Percentiles rank a stretch among this genome's conserved stretches.
phyloP scores from a whole-genome alignment of 2,888 invertebrate species.

The Helobdella robusta region DNA sequence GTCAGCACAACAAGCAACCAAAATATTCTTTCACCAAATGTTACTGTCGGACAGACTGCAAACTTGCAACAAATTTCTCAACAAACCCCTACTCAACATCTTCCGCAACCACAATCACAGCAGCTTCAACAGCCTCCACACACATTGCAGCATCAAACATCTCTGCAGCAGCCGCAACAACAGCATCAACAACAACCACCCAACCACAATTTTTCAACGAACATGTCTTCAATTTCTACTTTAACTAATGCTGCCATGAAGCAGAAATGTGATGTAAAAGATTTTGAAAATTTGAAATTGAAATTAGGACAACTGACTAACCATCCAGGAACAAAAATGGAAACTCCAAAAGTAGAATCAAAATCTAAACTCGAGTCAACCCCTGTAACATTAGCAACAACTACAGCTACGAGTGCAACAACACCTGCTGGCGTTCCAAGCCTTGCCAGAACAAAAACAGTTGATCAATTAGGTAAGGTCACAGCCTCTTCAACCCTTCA shows the following conservation, averaged over 20 bases:
- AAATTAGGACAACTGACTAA: conserved; percentile 33
- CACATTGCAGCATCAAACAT: not conserved
- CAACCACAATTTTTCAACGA: not conserved
- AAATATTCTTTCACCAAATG: too few species aligned
- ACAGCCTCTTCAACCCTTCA: too few species aligned
- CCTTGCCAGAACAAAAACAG: not conserved
- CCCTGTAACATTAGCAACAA: conserved; percentile 27
- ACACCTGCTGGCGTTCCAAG: conserved; percentile 10
- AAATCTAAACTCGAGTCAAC: conserved; percentile 7
- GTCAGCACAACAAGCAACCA: too few species aligned
- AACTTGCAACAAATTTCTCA: too few species aligned
- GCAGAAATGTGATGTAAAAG: conserved; percentile 27
- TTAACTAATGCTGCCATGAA: not conserved
- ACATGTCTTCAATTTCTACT: not conserved
- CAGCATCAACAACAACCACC: not conserved
- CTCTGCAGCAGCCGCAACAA: not conserved
- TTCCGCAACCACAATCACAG: too few species aligned
- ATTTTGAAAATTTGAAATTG: conserved; percentile 36
- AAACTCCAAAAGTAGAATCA: conserved; percentile 20
- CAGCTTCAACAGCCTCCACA: not conserved
- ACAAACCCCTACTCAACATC: too few species aligned
- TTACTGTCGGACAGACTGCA: too few species aligned
- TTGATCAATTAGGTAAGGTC: conserved; percentile 7
- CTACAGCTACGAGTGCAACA: conserved; percentile 23
- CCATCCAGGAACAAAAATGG: conserved; percentile 9